A percentile compares a stretch with the other conserved stretches of the same genome.
Evolutionary conservation across 2,113 vertebrate genomes (phyloP).

Genomic region (Telmatochromis bifrenatus): DNA sequence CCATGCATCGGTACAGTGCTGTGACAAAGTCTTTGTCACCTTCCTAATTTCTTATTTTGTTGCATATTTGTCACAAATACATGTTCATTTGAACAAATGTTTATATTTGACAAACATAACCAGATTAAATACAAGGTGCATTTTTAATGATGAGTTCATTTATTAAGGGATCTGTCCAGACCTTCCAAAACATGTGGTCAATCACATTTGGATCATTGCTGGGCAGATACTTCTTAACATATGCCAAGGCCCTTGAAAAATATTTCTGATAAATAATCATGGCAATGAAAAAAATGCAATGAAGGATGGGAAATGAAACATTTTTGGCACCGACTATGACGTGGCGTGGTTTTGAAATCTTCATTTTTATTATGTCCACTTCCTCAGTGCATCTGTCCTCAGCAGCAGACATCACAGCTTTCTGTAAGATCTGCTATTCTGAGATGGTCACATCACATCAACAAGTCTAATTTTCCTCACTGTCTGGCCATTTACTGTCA

Average conservation of each 20-base stretch:
- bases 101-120: neutral
- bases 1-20: neutral
- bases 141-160: neutral
- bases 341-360: fast-evolving
- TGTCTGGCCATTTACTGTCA: fast-evolving
- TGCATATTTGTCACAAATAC: neutral
- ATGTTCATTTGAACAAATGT: neutral
- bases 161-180: neutral
- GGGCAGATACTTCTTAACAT: neutral
- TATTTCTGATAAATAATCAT: neutral
- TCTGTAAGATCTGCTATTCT: neutral
- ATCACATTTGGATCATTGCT: neutral
- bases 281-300: neutral
- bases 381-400: neutral
- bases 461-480: neutral
- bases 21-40: neutral
- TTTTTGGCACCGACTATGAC: neutral
- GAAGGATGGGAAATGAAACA: neutral
- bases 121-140: neutral
- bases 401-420: neutral
- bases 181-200: neutral
- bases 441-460: neutral
- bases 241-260: neutral
- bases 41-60: neutral
- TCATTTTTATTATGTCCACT: neutral